Percentiles rank a stretch among this genome's conserved stretches.
These are phyloP conservation scores for Rhopalosiphum nymphaeae DNA, from an alignment of 2,888 invertebrate genomes.

Conservation along the genomic window DNA sequence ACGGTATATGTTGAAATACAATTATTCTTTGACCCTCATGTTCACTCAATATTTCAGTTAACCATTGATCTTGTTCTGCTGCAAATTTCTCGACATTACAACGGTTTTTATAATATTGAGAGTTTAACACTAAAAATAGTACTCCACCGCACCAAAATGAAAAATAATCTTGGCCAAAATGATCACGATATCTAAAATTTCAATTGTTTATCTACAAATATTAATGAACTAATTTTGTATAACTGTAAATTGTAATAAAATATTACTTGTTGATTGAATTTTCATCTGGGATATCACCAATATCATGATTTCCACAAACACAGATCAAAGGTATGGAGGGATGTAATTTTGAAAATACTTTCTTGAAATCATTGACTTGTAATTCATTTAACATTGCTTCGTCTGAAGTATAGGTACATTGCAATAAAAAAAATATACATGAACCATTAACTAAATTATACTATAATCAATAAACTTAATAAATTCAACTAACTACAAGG, in stretches of 20 bases:
- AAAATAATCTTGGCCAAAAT: slow-evolving; percentile 72
- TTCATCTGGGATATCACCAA: slow-evolving; percentile 71
- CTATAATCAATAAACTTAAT: background rate
- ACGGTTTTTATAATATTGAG: slow-evolving; percentile 70
- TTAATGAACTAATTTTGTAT: background rate
- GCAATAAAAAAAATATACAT: background rate
- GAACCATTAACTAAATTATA: background rate
- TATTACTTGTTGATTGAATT: slow-evolving; percentile 69
- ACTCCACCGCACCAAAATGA: slow-evolving; percentile 72
- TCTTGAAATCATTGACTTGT: slow-evolving; percentile 71
- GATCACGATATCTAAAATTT: slow-evolving; percentile 68
- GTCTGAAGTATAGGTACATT: slow-evolving; percentile 34
- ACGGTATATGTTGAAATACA: slow-evolving; percentile 72
- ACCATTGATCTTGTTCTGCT: slow-evolving; percentile 71
- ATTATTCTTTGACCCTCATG: slow-evolving; percentile 69
- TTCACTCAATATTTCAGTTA: slow-evolving; percentile 70
- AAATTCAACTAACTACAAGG: slow-evolving; percentile 68
- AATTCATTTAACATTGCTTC: slow-evolving; percentile 67
- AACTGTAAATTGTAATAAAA: background rate
- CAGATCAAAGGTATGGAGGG: slow-evolving; percentile 72
- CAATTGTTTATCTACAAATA: background rate
- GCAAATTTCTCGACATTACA: slow-evolving; percentile 69
- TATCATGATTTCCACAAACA: slow-evolving; percentile 74
- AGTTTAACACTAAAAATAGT: slow-evolving; percentile 72
- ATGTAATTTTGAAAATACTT: slow-evolving; percentile 70